A percentile compares a stretch with the other conserved stretches of the same genome.
These are phyloP conservation scores for Drosophila melanogaster DNA, from an alignment of 1,140 invertebrate species.

Conservation along the genomic window DNA sequence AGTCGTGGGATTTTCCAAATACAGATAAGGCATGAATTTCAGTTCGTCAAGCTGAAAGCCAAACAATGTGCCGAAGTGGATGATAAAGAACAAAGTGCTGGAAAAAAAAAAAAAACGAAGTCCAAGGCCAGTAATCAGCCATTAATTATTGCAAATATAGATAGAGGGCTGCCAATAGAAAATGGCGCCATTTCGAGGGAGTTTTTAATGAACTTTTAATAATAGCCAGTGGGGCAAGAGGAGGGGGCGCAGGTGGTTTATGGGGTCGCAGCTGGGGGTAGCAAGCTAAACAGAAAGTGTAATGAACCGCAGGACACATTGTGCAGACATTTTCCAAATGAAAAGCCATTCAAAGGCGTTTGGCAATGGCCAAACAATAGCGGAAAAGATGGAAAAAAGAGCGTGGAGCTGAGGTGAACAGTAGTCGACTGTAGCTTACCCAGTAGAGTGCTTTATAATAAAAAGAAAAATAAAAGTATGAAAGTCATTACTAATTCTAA, in stretches of 20 bases:
- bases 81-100: conserved; percentile 48
- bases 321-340: conserved; percentile 77
- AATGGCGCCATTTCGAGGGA: conserved; percentile 46
- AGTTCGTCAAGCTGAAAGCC: conserved; percentile 4
- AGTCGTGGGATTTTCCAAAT: neutral
- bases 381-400: conserved; percentile 19
- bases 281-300: conserved; percentile 74
- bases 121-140: conserved; percentile 56
- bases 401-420: neutral
- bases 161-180: conserved; percentile 27
- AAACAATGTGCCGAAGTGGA: conserved; percentile 61
- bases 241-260: neutral
- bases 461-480: no score
- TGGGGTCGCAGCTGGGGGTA: conserved; percentile 1
- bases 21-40: neutral
- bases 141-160: conserved; percentile 71
- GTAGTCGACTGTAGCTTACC: neutral
- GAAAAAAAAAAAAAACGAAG: conserved; percentile 35
- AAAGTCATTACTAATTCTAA: no score
- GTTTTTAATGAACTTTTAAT: conserved; percentile 80
- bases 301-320: conserved; percentile 78
- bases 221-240: conserved; percentile 39
- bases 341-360: conserved; percentile 74
- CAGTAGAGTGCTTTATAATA: no score
- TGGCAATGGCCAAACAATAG: conserved; percentile 72